These are phyloP conservation scores for Drosophila albomicans DNA, from an alignment of 1,140 invertebrate species.

Conservation along the genomic window DNA sequence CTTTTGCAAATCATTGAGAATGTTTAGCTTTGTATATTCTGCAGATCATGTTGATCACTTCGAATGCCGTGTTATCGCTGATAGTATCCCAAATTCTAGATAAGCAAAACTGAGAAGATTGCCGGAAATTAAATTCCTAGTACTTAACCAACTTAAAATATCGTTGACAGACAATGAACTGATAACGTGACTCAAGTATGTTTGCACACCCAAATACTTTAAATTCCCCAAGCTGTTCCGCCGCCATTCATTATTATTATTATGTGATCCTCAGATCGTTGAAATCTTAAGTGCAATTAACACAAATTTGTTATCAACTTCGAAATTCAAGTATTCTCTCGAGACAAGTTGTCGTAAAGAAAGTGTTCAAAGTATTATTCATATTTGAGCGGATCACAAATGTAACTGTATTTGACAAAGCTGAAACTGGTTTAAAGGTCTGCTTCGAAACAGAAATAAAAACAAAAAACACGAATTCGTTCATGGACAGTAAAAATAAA, in stretches of 20 bases:
- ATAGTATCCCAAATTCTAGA: too few relatives aligned
- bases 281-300: too few relatives aligned
- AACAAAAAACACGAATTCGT: neutral
- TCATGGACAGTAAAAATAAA: neutral
- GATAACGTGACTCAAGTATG: neutral
- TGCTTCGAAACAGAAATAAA: neutral
- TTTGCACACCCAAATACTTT: neutral
- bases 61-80: neutral
- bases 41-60: slow-evolving; percentile 2
- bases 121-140: neutral
- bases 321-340: too few relatives aligned
- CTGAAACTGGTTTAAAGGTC: slow-evolving; percentile 1
- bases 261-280: too few relatives aligned
- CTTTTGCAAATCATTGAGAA: neutral
- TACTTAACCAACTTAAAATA: neutral
- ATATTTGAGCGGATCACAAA: too few relatives aligned
- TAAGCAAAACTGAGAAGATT: neutral
- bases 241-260: too few relatives aligned
- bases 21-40: neutral
- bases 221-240: too few relatives aligned
- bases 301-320: too few relatives aligned
- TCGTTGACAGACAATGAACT: neutral
- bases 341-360: too few relatives aligned
- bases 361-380: neutral
- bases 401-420: slow-evolving; percentile 1